phyloP scores from a whole-genome alignment of 2,797 vertebrate genomes.

The Propithecus perrieri region DNA sequence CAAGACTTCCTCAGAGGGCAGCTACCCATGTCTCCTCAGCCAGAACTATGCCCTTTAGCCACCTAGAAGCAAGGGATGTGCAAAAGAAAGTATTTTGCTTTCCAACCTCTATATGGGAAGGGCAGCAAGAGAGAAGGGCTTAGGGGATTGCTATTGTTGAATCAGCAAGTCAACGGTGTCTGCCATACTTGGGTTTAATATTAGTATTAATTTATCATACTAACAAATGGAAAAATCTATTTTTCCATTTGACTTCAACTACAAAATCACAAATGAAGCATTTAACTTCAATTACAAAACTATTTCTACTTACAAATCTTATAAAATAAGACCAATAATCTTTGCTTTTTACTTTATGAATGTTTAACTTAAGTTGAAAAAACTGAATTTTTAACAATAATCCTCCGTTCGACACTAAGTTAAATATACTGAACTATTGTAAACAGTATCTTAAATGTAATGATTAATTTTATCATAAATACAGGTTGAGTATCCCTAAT shows the following conservation, averaged over 20 bases:
- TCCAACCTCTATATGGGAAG: neutral
- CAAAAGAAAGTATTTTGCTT: neutral
- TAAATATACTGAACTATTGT: neutral
- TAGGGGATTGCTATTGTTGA: neutral
- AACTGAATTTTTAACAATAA: neutral
- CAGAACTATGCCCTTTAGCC: neutral
- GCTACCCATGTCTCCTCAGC: fast-evolving
- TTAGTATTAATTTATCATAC: neutral
- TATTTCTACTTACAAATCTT: neutral
- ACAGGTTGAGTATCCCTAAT: neutral
- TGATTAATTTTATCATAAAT: neutral
- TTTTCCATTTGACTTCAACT: neutral
- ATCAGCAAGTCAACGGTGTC: neutral
- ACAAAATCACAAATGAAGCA: neutral
- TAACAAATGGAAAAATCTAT: neutral
- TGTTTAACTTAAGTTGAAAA: neutral
- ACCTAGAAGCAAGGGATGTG: neutral
- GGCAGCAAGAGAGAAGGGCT: neutral
- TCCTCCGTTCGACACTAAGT: neutral
- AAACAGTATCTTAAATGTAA: neutral
- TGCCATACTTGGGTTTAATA: neutral
- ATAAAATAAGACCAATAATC: neutral
- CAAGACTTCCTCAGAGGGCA: neutral
- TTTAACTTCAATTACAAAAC: neutral
- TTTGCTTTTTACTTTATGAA: neutral